These are phyloP conservation scores for Phaenicophaeus curvirostris DNA, from an alignment of 2,797 vertebrate genomes.

Conservation along the genomic window DNA sequence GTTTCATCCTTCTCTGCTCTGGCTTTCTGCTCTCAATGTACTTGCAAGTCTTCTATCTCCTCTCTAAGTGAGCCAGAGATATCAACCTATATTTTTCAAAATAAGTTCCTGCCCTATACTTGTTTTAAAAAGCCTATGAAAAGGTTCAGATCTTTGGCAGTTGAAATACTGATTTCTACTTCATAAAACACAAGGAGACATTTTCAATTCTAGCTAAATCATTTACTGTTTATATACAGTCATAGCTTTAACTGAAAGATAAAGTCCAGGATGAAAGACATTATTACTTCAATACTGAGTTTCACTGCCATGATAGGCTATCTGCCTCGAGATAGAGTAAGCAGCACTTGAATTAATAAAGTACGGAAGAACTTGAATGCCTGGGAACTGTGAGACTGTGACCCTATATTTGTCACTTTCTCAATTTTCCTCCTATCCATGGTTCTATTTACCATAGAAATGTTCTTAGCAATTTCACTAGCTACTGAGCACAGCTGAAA, in stretches of 20 bases:
- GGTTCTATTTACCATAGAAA: background rate
- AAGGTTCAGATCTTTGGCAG: background rate
- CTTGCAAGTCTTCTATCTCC: background rate
- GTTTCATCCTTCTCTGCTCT: background rate
- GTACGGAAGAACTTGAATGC: background rate
- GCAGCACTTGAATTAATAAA: background rate
- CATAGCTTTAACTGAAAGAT: background rate
- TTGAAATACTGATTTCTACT: background rate
- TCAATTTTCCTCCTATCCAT: background rate
- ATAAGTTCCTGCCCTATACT: background rate
- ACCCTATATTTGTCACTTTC: background rate
- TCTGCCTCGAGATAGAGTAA: background rate
- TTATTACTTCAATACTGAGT: background rate
- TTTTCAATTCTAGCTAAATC: background rate
- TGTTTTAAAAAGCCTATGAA: background rate
- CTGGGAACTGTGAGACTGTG: background rate
- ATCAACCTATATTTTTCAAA: background rate
- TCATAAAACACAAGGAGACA: background rate
- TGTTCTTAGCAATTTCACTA: background rate
- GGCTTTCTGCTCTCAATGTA: background rate
- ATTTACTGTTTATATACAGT: background rate
- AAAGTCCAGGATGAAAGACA: background rate
- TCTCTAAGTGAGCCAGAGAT: accelerated
- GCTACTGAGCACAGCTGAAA: background rate
- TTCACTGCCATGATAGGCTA: background rate